Conservation (phyloP, 2,888 invertebrate genomes). For the Aproaerema taeniolella region DNA sequence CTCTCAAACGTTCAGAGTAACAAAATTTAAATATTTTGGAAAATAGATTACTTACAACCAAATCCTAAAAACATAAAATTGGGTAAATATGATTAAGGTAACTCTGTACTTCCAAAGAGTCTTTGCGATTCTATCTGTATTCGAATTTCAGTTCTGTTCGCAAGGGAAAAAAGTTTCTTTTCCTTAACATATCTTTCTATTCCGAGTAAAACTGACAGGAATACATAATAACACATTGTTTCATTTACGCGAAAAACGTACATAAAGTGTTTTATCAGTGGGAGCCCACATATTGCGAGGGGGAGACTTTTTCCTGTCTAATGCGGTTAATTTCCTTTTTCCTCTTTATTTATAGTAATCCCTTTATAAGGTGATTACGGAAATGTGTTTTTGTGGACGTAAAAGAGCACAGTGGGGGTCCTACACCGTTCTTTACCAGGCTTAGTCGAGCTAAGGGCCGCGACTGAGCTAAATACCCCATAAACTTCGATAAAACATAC, state of each 20-base stretch:
- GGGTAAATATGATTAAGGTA: too few species aligned
- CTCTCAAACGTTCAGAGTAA: too few species aligned
- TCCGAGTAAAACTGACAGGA: conserved; percentile 35
- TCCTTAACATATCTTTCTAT: conserved; percentile 4
- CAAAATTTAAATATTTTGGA: too few species aligned
- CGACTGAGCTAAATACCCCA: too few species aligned
- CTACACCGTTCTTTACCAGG: conserved; percentile 42
- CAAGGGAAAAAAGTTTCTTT: conserved; percentile 2
- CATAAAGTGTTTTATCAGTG: conserved; percentile 73
- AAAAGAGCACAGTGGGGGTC: conserved; percentile 71
- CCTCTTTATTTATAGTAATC: conserved; percentile 78
- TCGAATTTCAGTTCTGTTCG: too few species aligned
- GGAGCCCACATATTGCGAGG: conserved; percentile 73
- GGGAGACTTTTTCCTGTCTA: conserved; percentile 69
- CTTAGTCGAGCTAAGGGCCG: conserved; percentile 28
- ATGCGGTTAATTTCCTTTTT: conserved; percentile 78
- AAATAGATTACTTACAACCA: too few species aligned
- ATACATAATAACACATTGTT: conserved; percentile 64
- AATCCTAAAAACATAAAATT: too few species aligned
- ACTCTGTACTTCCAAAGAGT: too few species aligned
- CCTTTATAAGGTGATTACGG: conserved; percentile 78
- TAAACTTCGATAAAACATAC: too few species aligned
- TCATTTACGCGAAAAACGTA: conserved; percentile 67
- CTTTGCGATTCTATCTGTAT: too few species aligned
- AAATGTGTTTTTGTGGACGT: conserved; percentile 76